Percentiles rank a stretch among this genome's conserved stretches.
These are phyloP conservation scores for Drosophila albomicans DNA, from an alignment of 1,140 invertebrate genomes.

Conservation along the genomic window DNA sequence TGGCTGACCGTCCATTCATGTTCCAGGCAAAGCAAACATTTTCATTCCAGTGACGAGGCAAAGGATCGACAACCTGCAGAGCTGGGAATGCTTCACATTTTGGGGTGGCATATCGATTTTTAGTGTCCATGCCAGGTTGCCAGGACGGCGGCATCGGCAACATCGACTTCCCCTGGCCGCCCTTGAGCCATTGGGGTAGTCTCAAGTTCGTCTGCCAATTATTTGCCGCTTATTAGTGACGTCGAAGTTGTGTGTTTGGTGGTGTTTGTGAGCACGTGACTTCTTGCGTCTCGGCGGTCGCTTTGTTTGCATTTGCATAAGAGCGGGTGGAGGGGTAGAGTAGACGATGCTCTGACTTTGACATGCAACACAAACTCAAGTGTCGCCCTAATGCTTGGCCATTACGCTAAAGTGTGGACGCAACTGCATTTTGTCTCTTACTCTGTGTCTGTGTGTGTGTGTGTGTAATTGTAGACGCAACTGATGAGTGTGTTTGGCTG, in stretches of 20 bases:
- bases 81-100: not conserved
- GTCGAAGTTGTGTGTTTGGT: constrained; percentile 32
- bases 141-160: constrained; percentile 25
- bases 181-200: constrained; percentile 71
- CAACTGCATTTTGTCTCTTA: constrained; percentile 28
- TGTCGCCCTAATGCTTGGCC: constrained; percentile 52
- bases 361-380: constrained; percentile 59
- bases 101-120: constrained; percentile 72
- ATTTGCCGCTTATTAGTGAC: constrained; percentile 79
- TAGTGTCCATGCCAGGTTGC: constrained; percentile 65
- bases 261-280: constrained; percentile 71
- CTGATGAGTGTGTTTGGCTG: not conserved
- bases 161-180: constrained; percentile 26
- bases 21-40: constrained; percentile 55
- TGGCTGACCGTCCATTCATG: not conserved
- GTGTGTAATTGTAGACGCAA: constrained; percentile 23
- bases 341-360: constrained; percentile 50
- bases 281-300: constrained; percentile 72
- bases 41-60: constrained; percentile 40
- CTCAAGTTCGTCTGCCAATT: constrained; percentile 82
- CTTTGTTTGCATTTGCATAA: constrained; percentile 79
- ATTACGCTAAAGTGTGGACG: constrained; percentile 42
- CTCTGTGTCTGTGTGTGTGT: constrained; percentile 5
- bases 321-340: not conserved
- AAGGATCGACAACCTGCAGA: constrained; percentile 79